Evolutionary conservation across 2,888 invertebrate genomes (phyloP).

Genomic region (Eristalinus sepulchralis): DNA sequence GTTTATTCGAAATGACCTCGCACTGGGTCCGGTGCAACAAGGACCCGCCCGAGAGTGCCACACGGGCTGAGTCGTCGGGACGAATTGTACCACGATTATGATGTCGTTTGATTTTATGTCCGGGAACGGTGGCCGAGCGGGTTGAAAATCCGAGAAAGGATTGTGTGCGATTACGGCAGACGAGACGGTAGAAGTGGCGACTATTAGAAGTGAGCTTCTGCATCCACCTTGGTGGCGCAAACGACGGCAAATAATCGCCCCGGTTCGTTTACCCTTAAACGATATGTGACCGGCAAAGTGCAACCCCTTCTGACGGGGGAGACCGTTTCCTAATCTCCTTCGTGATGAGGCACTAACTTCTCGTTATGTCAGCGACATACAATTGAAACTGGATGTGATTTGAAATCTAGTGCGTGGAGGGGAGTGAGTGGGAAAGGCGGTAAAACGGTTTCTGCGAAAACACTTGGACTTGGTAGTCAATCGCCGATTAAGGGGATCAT

Average conservation of each 20-base stretch:
- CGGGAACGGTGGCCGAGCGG: slow-evolving; percentile 23
- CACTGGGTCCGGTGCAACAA: slow-evolving; percentile 45
- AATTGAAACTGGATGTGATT: not conserved
- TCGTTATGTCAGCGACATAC: not conserved
- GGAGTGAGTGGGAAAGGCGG: not conserved
- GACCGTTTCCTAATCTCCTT: not conserved
- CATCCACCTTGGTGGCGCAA: slow-evolving; percentile 12
- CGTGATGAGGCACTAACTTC: not conserved
- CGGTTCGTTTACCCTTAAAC: slow-evolving; percentile 44
- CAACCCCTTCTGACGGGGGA: not conserved
- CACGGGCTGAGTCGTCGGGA: slow-evolving; percentile 32
- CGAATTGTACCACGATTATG: slow-evolving; percentile 50
- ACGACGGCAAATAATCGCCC: slow-evolving; percentile 19
- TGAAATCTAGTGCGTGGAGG: not conserved
- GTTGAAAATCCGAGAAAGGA: slow-evolving; percentile 41
- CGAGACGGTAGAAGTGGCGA: slow-evolving; percentile 8
- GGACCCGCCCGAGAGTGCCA: slow-evolving; percentile 11
- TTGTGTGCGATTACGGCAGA: slow-evolving; percentile 9
- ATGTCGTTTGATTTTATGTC: slow-evolving; percentile 53
- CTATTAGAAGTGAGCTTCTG: slow-evolving; percentile 5
- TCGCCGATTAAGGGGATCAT: not conserved
- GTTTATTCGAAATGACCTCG: slow-evolving; percentile 56
- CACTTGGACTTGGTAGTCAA: not conserved
- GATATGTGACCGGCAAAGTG: slow-evolving; percentile 21
- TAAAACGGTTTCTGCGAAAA: not conserved